Conservation (phyloP, 2,113 vertebrate species). For the Colius striatus region DNA sequence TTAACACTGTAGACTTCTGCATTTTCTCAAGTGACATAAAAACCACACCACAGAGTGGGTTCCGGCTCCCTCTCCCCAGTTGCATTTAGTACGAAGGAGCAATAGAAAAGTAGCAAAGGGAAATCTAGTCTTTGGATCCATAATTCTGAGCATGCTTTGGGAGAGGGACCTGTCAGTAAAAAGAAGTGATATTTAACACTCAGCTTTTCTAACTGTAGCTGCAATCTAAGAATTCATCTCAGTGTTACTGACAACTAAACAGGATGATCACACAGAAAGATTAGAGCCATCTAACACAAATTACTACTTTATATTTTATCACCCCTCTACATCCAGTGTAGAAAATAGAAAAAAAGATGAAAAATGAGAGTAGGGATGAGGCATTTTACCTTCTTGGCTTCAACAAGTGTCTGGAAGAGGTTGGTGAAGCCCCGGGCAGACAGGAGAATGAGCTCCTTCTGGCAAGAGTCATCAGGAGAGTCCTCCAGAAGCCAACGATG, state of each 20-base stretch:
- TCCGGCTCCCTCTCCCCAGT: background rate
- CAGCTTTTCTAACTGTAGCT: background rate
- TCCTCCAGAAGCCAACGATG: constrained; percentile 66
- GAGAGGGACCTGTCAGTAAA: background rate
- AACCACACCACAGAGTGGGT: background rate
- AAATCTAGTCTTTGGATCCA: background rate
- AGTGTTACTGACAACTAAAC: background rate
- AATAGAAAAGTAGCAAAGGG: background rate
- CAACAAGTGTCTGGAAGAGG: constrained; percentile 74
- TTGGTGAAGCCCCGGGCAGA: constrained; percentile 76
- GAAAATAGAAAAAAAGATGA: background rate
- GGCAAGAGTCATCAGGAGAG: constrained; percentile 47
- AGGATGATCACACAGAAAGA: background rate
- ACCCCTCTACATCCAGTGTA: background rate
- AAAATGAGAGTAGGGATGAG: background rate
- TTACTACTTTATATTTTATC: background rate
- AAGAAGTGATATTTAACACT: background rate
- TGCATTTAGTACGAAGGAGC: background rate
- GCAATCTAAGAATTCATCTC: background rate
- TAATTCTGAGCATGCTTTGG: background rate
- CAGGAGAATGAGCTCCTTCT: constrained; percentile 64
- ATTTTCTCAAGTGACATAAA: background rate
- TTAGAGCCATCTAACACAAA: background rate
- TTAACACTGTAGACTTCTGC: background rate
- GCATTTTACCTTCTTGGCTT: constrained; percentile 75